These are phyloP conservation scores for Scytalopus superciliaris DNA, from an alignment of 2,113 vertebrate genomes.

Conservation along the genomic window DNA sequence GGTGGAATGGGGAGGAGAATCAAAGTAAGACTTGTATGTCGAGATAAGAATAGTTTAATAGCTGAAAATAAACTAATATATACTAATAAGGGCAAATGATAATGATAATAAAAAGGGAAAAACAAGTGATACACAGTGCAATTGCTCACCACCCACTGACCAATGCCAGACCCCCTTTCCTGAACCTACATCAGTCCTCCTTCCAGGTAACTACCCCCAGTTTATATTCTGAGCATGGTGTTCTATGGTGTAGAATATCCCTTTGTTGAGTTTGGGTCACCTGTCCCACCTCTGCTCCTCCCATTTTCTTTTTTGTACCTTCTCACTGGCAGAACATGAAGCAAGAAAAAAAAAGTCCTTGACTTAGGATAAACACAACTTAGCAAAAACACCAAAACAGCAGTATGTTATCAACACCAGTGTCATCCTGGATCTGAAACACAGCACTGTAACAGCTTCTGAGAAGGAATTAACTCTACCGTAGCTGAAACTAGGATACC, in stretches of 20 bases:
- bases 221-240: neutral
- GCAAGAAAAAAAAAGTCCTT: neutral
- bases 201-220: neutral
- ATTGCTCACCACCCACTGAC: neutral
- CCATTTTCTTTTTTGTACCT: neutral
- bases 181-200: neutral
- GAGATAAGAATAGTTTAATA: neutral
- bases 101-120: neutral
- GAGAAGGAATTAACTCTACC: neutral
- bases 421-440: neutral
- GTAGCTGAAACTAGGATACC: neutral
- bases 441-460: neutral
- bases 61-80: neutral
- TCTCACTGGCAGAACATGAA: neutral
- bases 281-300: neutral
- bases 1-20: neutral
- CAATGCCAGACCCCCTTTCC: neutral
- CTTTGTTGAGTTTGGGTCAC: neutral
- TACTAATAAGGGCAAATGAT: neutral
- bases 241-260: neutral
- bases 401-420: neutral
- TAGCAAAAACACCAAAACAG: neutral
- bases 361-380: neutral
- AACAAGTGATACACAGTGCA: neutral
- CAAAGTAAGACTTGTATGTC: neutral